Evolutionary conservation across 2,888 invertebrate species (phyloP), one percentile per base, ranked within the genome.

Genomic region (Stictocephala bisonia): DNA sequence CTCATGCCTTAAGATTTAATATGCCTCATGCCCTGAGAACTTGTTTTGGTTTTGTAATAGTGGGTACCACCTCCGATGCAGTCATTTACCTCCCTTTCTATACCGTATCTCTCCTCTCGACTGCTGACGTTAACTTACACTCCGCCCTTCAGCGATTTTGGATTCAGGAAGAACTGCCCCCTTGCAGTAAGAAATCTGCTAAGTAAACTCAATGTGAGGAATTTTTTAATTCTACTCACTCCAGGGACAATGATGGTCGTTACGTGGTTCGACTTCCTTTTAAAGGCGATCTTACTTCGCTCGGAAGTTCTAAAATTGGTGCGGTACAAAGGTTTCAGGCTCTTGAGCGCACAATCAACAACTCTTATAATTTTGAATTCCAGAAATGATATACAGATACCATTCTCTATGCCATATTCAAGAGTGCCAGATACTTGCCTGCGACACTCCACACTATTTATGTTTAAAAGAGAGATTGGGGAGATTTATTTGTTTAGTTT

Each of bases 1-100:
- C 1, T 29, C 29, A 31, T 15, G 27, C 56, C 15, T 15, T 29
- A 9, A 31, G 31, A 2, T 18, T 3, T 2, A 27, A 56, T 2
- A 56, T 56, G 56, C 56, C 31, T 29, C 27, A 29, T n/a, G 31
- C n/a, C 20, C 2, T 56, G n/a, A 31, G 56, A 15, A 56, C 56
- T 2, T 3, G 9, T 1, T 29, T 56, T 15, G 56, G 56, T 22
- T 56, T n/a, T 56, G 56, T 56, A 3, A 31, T 56, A 13, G 31
- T 7, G 1, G 56, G 56, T 15, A 56, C 40, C n/a, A 41, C 64
- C 26, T 26, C 64, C 3, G 20, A 24, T 41, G 1, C 31, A 41
- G 13, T 13, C n/a, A 1, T 1, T 15, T 15, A 3, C n/a, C 40
- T 24, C 3, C 35, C 6, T 2, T 7, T 13, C 24, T 2, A 3